Conservation (phyloP, 2,113 vertebrate species). For the Syngnathus floridae region DNA sequence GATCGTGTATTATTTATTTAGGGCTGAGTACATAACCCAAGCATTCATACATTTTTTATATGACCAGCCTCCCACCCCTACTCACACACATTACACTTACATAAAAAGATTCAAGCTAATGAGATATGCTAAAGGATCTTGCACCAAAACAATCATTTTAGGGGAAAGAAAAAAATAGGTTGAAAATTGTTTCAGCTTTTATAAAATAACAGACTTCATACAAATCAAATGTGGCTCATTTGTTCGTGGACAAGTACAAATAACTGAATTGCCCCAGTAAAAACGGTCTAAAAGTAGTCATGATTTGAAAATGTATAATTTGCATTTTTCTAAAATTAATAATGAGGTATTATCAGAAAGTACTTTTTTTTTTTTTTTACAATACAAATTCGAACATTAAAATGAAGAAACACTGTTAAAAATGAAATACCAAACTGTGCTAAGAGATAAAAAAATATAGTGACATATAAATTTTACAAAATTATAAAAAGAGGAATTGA, state of each 20-base stretch:
- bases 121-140: background rate
- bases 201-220: background rate
- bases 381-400: background rate
- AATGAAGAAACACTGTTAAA: background rate
- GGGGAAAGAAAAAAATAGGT: background rate
- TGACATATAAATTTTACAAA: background rate
- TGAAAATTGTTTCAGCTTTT: background rate
- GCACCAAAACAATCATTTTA: background rate
- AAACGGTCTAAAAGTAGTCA: background rate
- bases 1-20: slow-evolving; percentile 71
- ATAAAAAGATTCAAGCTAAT: slow-evolving; percentile 1
- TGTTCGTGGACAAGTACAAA: background rate
- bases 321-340: background rate
- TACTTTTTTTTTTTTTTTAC: background rate
- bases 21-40: slow-evolving; percentile 65
- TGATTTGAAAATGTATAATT: background rate
- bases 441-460: background rate
- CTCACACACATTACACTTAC: slow-evolving; percentile 24
- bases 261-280: background rate
- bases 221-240: background rate
- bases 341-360: background rate
- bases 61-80: slow-evolving; percentile 39
- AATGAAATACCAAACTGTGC: background rate
- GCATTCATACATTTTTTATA: slow-evolving; percentile 68
- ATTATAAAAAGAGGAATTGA: background rate